Evolutionary conservation across 35 echinoderm and acorn worm genomes (phyloP).

Genomic region (Hemicentrotus pulcherrimus): DNA sequence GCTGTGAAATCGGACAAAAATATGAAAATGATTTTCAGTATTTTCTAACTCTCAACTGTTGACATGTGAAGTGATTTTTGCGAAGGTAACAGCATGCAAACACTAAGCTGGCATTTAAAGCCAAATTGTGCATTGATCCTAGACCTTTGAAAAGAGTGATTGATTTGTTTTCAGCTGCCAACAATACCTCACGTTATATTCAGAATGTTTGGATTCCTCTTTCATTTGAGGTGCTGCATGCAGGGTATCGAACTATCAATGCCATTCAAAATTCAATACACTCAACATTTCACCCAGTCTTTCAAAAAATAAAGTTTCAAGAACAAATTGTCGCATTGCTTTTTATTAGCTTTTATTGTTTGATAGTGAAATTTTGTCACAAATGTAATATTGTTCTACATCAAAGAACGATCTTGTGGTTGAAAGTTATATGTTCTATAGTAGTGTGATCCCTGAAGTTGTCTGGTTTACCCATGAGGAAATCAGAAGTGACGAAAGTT

Average conservation of each 20-base stretch:
- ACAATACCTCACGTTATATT: background rate
- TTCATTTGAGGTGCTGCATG: background rate
- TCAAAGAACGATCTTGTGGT: too few species aligned
- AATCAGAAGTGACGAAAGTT: too few species aligned
- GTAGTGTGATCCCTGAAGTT: too few species aligned
- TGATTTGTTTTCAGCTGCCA: slow-evolving; percentile 33
- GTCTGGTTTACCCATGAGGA: too few species aligned
- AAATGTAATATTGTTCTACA: too few species aligned
- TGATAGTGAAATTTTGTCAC: too few species aligned
- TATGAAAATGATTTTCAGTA: background rate
- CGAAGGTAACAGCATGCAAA: background rate
- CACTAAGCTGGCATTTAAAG: slow-evolving; percentile 3
- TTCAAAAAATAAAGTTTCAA: background rate
- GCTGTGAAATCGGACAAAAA: background rate
- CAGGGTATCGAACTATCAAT: background rate
- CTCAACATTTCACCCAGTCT: background rate
- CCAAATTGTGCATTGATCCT: background rate
- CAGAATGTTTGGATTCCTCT: slow-evolving; percentile 12
- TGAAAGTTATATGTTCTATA: too few species aligned
- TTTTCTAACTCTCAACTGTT: background rate
- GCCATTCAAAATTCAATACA: background rate
- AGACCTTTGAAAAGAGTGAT: slow-evolving; percentile 27
- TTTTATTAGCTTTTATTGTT: background rate
- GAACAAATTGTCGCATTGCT: background rate
- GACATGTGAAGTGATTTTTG: background rate